Evolutionary conservation across 2,888 invertebrate species (phyloP), one percentile per base, ranked within the genome.

Genomic region (Mechanitis mazaeus): DNA sequence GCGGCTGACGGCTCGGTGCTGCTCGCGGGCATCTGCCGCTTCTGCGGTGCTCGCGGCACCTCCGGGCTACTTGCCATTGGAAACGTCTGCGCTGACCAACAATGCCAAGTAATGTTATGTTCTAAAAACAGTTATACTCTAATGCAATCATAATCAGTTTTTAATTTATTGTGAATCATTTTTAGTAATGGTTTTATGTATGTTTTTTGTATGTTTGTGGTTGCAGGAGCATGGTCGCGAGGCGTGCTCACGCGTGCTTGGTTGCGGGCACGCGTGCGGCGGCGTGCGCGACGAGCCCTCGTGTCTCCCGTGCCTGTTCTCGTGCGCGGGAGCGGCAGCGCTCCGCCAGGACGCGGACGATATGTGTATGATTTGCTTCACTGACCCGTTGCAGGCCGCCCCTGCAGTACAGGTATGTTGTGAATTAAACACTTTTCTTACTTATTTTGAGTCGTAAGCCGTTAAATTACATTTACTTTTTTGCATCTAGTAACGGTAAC

Each of bases 351-450:
- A 99, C 82, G 97, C 97, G 0, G 99, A 99, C 76, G 99, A 99
- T 80, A 98, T 99, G 97, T 99, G 99, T 86, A 98, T 99, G 97
- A 97, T 99, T 73, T 99, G 99, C 83, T 99, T 99, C 86, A 97
- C 98, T 0, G 99, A 99, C 81, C 97, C 98, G 0, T 88, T 99
- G 53, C 96, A 97, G 42, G 97, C 96, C 69, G 98, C 98, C 0
- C 99, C 99, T 9, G 96, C 98, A 2, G 93, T 98, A 76, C 96
- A 96, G 91, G 94, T 95, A 54, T 45, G 42, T 38, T 31, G 2
- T 35, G 12, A 31, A 11, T 33, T 56, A 45, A 50, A 31, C 7
- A 31, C 7, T 50, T 7, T 31, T 3, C 6, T 50, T 4, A 20
- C 9, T 20, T 20, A 20, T 20, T 20, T 20, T 20, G 20, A 20